Percentiles rank a stretch among this genome's conserved stretches.
Evolutionary conservation across 2,113 vertebrate species (phyloP).

Genomic region (Stomatorhinus ivindoensis): DNA sequence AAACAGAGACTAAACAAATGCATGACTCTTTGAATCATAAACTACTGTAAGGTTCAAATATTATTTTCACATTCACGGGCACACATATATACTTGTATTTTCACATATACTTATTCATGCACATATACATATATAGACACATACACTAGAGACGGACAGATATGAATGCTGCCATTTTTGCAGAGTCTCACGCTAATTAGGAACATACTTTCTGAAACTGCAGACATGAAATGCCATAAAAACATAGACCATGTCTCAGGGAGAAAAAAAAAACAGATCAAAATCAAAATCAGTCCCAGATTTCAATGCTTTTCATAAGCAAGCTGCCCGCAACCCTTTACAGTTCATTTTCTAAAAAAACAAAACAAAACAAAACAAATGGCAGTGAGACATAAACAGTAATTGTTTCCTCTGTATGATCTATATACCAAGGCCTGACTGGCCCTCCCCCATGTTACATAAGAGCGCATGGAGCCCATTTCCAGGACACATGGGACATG

Average conservation of each 20-base stretch:
- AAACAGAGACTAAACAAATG: background rate
- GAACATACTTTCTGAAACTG: background rate
- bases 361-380: background rate
- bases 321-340: background rate
- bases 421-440: background rate
- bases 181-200: background rate
- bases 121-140: background rate
- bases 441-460: background rate
- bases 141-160: background rate
- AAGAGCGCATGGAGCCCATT: background rate
- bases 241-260: background rate
- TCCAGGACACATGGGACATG: background rate
- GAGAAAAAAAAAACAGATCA: background rate
- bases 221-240: background rate
- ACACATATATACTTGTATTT: background rate
- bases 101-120: background rate
- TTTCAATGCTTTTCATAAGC: background rate
- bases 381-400: background rate
- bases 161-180: background rate
- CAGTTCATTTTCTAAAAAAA: background rate
- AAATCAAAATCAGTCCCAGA: background rate
- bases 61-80: background rate
- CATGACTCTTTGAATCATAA: background rate
- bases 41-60: background rate
- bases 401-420: background rate